Conservation (phyloP, 2,113 vertebrate species). For the Oostethus manadensis region DNA sequence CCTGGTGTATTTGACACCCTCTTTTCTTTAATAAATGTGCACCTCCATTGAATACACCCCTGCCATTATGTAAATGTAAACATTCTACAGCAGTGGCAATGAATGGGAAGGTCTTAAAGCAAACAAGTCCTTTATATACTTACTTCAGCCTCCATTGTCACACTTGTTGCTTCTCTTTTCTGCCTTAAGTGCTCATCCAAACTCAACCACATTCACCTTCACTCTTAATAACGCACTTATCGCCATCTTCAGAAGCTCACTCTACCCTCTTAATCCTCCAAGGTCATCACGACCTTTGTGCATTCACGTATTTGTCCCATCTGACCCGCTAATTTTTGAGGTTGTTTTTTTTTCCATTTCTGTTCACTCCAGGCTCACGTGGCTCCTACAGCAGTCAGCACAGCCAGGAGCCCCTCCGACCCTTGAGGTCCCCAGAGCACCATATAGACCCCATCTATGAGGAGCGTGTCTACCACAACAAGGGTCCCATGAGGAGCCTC, state of each 20-base stretch:
- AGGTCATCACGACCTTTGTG: background rate
- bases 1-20: constrained; percentile 9
- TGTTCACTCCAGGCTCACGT: constrained; percentile 77
- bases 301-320: background rate
- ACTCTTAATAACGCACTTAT: background rate
- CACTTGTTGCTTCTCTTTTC: constrained; percentile 1
- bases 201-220: background rate
- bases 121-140: background rate
- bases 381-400: constrained; percentile 95
- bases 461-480: constrained; percentile 96
- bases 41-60: background rate
- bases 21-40: background rate
- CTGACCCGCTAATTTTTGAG: background rate
- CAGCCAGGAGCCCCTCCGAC: constrained; percentile 85
- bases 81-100: constrained; percentile 1
- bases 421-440: constrained; percentile 94
- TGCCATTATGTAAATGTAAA: constrained; percentile 5
- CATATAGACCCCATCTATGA: constrained; percentile 98
- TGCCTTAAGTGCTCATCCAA: background rate
- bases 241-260: background rate
- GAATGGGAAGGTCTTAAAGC: constrained; percentile 16
- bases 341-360: background rate
- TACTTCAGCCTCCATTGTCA: background rate
- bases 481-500: constrained; percentile 93
- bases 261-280: background rate